phyloP scores from a whole-genome alignment of 2,113 vertebrate genomes.

The Ptilorrhoa leucosticta region DNA sequence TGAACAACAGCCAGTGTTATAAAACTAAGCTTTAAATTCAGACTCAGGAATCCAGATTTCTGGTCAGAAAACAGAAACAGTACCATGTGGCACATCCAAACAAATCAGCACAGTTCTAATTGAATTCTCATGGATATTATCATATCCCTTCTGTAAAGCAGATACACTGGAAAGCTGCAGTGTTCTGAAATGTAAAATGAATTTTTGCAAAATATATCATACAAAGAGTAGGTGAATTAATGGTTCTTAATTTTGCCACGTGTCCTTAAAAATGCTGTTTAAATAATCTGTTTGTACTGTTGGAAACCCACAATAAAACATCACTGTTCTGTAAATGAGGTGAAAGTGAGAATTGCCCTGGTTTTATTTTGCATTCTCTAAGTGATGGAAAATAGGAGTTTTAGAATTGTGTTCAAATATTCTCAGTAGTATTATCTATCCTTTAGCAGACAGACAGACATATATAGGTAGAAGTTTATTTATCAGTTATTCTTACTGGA shows the following conservation, averaged over 20 bases:
- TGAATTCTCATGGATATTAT: not conserved
- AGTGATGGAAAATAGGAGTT: not conserved
- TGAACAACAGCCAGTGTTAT: not conserved
- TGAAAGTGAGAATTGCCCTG: not conserved
- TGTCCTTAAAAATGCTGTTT: not conserved
- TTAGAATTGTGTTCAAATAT: not conserved
- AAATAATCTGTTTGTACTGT: not conserved
- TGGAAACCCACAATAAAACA: not conserved
- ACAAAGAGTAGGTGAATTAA: not conserved
- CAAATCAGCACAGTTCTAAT: not conserved
- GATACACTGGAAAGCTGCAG: not conserved
- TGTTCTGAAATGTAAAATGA: not conserved
- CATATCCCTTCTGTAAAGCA: not conserved
- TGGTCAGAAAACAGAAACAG: not conserved
- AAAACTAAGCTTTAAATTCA: not conserved
- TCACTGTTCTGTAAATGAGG: not conserved
- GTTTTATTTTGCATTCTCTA: not conserved
- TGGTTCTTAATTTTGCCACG: not conserved
- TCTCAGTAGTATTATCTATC: not conserved
- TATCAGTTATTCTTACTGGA: not conserved
- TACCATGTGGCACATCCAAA: not conserved
- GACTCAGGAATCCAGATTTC: not conserved
- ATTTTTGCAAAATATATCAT: not conserved
- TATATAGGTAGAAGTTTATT: not conserved
- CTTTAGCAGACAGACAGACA: not conserved